Base-by-base conservation (phyloP, 2,888 invertebrate genomes). In the Drosophila fungiperda region DNA sequence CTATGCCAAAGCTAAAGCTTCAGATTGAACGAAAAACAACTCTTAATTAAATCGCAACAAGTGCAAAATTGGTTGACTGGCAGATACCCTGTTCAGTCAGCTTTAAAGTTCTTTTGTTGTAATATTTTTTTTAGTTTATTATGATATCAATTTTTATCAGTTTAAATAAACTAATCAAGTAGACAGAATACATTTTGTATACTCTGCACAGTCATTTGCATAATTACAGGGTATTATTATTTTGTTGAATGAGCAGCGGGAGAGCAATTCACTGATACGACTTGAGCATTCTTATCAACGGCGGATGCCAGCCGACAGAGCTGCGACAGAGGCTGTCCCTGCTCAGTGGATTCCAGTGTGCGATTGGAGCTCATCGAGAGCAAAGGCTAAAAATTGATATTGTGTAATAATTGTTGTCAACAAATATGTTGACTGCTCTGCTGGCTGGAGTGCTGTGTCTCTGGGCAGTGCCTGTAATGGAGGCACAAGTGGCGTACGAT, bases 1-100 rank as follows among this genome's bases (percentile, higher is more conserved):
- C 60, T 98, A 98, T 88, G 76, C 65, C 55, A 62, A 49, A 52
- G 58, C 49, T 23, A 54, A 64, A 35, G 42, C 58, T 62, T 55
- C n/a, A 55, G 12, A 55, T 29, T 73, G 49, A 74, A 33, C 42
- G 20, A 68, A 50, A 48, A 58, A 62, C 48, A 76, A 57, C 35
- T 61, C 53, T 70, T 68, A 65, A 63, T 59, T 15, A 58, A 52
- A 12, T 15, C 15, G 15, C 0, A 32, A 3, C 15, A 2, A 4
- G 2, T 15, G 8, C 0, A 7, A 11, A 8, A 26, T 59, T 59
- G 23, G 1, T 33, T 17, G 50, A 68, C 59, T n/a, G n/a, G 5
- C 15, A 35, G n/a, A 48, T 60, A 40, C 64, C 36, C 49, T 67
- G 26, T 52, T 42, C 8, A 11, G 12, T 29, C 29, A 26, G 3